phyloP scores from a whole-genome alignment of 1,140 invertebrate species.

The Nilaparvata lugens region DNA sequence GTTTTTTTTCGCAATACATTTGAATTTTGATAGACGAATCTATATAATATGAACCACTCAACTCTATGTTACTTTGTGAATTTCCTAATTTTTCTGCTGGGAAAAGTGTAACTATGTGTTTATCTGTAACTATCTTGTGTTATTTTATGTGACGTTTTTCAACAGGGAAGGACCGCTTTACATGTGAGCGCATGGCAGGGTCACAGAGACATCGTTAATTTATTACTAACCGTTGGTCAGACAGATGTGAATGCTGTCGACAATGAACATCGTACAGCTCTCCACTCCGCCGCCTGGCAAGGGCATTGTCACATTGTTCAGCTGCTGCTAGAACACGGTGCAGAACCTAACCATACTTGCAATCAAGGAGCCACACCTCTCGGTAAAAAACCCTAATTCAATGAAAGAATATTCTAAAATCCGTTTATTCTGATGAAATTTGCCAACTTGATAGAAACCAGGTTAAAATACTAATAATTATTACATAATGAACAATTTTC shows the following conservation, averaged over 20 bases:
- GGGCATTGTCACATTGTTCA: slow-evolving; percentile 78
- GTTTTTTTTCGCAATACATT: too few relatives aligned
- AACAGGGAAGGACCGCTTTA: slow-evolving; percentile 75
- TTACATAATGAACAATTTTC: too few relatives aligned
- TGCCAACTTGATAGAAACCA: too few relatives aligned
- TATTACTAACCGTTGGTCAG: slow-evolving; percentile 64
- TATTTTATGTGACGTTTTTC: too few relatives aligned
- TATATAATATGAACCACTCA: background rate
- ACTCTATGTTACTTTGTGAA: too few relatives aligned
- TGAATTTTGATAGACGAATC: background rate
- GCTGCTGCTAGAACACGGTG: slow-evolving; percentile 65
- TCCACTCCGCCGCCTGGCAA: slow-evolving; percentile 94
- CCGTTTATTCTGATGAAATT: too few relatives aligned
- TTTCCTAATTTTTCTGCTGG: too few relatives aligned
- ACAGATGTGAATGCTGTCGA: slow-evolving; percentile 84
- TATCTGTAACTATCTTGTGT: too few relatives aligned
- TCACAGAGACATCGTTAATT: slow-evolving; percentile 78
- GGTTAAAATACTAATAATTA: too few relatives aligned
- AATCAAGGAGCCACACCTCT: slow-evolving; percentile 90
- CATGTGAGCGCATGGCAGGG: slow-evolving; percentile 94
- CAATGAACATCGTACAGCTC: slow-evolving; percentile 76
- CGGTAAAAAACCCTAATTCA: too few relatives aligned
- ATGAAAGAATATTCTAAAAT: too few relatives aligned
- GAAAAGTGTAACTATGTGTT: too few relatives aligned
- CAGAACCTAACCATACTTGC: slow-evolving; percentile 80